These are phyloP conservation scores for Mycogona germanica DNA, from an alignment of 2,888 invertebrate species.

Conservation along the genomic window DNA sequence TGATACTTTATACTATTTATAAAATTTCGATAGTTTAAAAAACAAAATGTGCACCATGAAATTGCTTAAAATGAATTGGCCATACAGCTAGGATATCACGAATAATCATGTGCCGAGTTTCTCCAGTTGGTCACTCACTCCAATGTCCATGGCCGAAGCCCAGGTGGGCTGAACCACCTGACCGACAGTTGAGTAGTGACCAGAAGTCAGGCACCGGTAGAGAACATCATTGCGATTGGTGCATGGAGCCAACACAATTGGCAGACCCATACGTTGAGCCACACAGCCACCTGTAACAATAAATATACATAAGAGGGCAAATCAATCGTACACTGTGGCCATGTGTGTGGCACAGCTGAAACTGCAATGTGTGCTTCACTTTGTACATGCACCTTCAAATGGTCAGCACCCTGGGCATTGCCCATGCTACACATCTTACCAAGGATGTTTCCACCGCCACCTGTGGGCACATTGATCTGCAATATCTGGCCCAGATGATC, in stretches of 20 bases:
- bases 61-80: too few species aligned
- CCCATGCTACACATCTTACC: constrained; percentile 25
- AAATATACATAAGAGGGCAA: too few species aligned
- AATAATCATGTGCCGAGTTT: too few species aligned
- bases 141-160: constrained; percentile 39
- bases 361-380: too few species aligned
- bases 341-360: too few species aligned
- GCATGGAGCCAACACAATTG: constrained; percentile 34
- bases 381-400: too few species aligned
- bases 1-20: not conserved
- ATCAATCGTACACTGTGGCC: too few species aligned
- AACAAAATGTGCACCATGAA: too few species aligned
- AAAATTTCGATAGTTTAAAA: not conserved
- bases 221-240: constrained; percentile 37
- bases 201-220: constrained; percentile 29
- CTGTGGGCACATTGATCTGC: constrained; percentile 38
- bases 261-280: constrained; percentile 37
- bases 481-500: constrained; percentile 26
- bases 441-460: constrained; percentile 38
- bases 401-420: not conserved
- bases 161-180: constrained; percentile 29
- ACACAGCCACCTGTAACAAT: constrained; percentile 33
- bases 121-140: too few species aligned
- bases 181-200: constrained; percentile 28
- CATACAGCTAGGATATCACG: too few species aligned